phyloP scores from a whole-genome alignment of 2,113 vertebrate species.

The Grammomys surdaster region DNA sequence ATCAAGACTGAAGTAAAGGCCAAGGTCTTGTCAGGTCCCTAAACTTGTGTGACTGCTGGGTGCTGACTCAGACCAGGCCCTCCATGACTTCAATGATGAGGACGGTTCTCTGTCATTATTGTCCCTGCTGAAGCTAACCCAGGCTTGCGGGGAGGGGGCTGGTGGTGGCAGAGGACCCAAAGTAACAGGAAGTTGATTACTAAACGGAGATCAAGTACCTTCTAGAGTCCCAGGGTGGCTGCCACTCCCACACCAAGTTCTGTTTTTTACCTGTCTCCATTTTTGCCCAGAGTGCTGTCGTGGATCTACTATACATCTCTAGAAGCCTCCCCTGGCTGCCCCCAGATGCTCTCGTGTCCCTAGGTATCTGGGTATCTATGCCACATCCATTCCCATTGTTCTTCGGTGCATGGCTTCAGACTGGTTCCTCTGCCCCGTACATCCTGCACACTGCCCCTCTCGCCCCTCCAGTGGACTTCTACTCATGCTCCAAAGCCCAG shows the following conservation, averaged over 20 bases:
- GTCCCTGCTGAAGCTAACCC: neutral
- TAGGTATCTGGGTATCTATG: no score
- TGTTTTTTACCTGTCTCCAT: neutral
- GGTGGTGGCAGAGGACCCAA: neutral
- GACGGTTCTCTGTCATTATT: neutral
- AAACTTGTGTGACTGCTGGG: neutral
- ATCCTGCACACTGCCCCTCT: neutral
- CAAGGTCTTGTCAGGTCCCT: fast-evolving
- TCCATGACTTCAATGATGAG: neutral
- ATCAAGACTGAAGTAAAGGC: neutral
- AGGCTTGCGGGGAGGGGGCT: neutral
- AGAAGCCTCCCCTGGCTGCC: neutral
- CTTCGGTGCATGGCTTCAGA: neutral
- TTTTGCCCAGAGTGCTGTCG: neutral
- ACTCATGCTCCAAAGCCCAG: constrained; percentile 29
- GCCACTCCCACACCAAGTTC: neutral
- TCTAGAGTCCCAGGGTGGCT: neutral
- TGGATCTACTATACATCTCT: neutral
- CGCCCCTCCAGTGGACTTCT: constrained; percentile 33
- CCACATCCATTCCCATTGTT: neutral
- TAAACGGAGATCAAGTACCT: neutral
- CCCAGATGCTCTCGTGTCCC: neutral
- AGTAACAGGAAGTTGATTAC: neutral
- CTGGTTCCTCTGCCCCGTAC: neutral
- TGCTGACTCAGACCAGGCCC: no score